Evolutionary conservation across 2,797 vertebrate species (phyloP).

Genomic region (Rhinogobio ventralis): DNA sequence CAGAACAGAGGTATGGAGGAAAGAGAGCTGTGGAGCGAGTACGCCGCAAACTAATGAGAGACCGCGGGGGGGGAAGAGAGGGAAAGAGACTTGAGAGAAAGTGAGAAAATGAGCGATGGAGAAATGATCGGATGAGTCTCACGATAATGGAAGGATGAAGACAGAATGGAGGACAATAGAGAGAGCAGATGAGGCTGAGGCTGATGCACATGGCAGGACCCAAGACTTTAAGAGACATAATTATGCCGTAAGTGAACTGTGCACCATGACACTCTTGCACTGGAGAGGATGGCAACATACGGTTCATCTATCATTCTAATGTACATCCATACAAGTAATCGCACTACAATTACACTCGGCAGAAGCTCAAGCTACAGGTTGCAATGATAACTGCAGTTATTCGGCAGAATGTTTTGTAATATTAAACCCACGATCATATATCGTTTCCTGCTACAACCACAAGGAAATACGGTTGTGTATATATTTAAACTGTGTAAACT

Average conservation of each 20-base stretch:
- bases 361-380: slow-evolving; percentile 9
- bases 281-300: not conserved
- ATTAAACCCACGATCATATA: slow-evolving; percentile 24
- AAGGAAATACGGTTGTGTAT: not conserved
- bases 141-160: not conserved
- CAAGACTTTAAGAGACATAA: not conserved
- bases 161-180: not conserved
- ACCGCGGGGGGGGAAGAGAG: not conserved
- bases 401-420: not conserved
- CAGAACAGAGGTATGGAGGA: slow-evolving; percentile 23
- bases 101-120: slow-evolving; percentile 3
- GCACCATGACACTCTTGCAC: not conserved
- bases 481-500: not conserved
- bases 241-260: not conserved
- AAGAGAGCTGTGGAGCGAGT: not conserved
- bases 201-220: not conserved
- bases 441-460: not conserved
- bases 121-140: not conserved
- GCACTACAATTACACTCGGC: not conserved
- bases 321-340: not conserved
- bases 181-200: slow-evolving; percentile 22
- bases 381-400: not conserved
- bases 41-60: slow-evolving; percentile 9
- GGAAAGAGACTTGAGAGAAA: slow-evolving; percentile 5
- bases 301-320: not conserved